phyloP scores from a whole-genome alignment of 2,888 invertebrate species.

The Drosophila mayaguana region DNA sequence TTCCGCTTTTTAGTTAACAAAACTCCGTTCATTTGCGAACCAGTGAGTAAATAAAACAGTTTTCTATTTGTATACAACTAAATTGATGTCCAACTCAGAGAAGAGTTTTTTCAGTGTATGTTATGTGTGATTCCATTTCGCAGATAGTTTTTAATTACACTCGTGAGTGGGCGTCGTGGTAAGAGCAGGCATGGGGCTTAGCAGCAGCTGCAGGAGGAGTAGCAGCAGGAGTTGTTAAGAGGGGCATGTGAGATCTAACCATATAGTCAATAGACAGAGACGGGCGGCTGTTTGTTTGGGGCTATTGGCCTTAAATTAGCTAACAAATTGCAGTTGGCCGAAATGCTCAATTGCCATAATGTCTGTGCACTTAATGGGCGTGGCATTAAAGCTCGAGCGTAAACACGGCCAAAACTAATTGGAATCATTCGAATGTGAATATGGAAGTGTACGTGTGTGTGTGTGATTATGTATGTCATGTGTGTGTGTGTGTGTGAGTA shows the following conservation, averaged over 20 bases:
- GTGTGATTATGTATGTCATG: constrained; percentile 12
- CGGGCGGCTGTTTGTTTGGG: constrained; percentile 38
- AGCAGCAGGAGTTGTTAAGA: not conserved
- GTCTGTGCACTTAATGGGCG: constrained; percentile 68
- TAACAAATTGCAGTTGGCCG: constrained; percentile 66
- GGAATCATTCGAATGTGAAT: constrained; percentile 36
- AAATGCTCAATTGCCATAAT: constrained; percentile 51
- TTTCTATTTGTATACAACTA: not conserved
- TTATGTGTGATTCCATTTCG: constrained; percentile 59
- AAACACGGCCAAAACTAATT: constrained; percentile 67
- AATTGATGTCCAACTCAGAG: not conserved
- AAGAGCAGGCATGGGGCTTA: not conserved
- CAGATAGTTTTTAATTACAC: constrained; percentile 75
- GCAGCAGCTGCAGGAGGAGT: not conserved
- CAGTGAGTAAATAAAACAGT: not conserved
- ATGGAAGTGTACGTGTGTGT: not conserved
- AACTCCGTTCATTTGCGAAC: not conserved
- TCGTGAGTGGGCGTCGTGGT: constrained; percentile 3
- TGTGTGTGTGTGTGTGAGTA: constrained; percentile 1
- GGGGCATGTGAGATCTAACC: constrained; percentile 13
- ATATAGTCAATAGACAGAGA: constrained; percentile 26
- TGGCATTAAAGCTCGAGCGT: constrained; percentile 60
- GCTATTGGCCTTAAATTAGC: constrained; percentile 73
- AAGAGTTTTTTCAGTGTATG: constrained; percentile 53
- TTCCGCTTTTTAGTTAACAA: not conserved